Percentiles rank a stretch among this genome's conserved stretches.
Conservation (phyloP, 1,140 invertebrate species). For the Formica exsecta region DNA sequence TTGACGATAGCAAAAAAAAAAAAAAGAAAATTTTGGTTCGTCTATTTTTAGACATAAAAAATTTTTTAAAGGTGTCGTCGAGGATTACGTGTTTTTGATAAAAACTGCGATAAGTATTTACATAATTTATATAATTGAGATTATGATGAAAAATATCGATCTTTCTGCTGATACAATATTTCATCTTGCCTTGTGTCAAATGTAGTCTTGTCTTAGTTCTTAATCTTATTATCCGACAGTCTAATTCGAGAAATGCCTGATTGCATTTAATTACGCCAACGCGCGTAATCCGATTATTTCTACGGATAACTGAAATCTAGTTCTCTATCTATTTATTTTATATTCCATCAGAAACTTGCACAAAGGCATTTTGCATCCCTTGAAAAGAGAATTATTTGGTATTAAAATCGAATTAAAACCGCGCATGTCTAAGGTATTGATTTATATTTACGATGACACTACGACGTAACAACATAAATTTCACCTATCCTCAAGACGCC, state of each 20-base stretch:
- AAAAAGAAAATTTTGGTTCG: not conserved
- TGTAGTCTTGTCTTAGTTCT: not conserved
- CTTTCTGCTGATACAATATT: no score
- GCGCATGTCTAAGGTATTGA: constrained; percentile 32
- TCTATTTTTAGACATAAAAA: not conserved
- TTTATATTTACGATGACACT: constrained; percentile 19
- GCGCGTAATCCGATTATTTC: constrained; percentile 3
- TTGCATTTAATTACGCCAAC: not conserved
- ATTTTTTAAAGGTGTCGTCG: not conserved
- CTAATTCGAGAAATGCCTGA: not conserved
- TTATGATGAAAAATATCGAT: not conserved
- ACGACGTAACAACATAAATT: constrained; percentile 1
- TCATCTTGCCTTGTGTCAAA: not conserved
- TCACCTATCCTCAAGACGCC: not conserved
- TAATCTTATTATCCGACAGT: not conserved
- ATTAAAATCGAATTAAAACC: constrained; percentile 23
- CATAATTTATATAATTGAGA: not conserved
- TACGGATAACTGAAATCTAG: not conserved
- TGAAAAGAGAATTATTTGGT: not conserved
- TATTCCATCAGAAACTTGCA: not conserved
- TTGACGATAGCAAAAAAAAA: not conserved
- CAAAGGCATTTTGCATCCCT: not conserved
- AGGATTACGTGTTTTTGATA: constrained; percentile 3
- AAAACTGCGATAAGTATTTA: constrained; percentile 1
- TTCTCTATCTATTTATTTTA: constrained; percentile 30